Conservation (phyloP, 2,797 vertebrate species). For the Champsocephalus esox region DNA sequence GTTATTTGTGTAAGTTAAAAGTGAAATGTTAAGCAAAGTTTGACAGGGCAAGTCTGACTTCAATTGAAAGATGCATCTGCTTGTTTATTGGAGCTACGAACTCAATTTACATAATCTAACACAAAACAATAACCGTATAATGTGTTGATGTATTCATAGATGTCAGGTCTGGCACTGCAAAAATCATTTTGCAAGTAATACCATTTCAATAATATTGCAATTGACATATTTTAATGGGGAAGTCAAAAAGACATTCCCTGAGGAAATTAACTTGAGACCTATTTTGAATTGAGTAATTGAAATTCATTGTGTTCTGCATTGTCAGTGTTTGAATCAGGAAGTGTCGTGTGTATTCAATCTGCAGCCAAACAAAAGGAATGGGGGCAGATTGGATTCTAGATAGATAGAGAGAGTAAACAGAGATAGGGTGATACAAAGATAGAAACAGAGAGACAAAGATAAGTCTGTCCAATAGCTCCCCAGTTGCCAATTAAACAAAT, state of each 20-base stretch:
- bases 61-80: not conserved
- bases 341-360: slow-evolving; percentile 38
- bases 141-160: not conserved
- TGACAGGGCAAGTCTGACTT: not conserved
- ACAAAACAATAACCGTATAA: not conserved
- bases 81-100: not conserved
- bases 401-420: not conserved
- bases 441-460: slow-evolving; percentile 8
- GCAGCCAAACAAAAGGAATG: slow-evolving; percentile 16
- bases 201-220: not conserved
- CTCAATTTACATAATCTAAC: not conserved
- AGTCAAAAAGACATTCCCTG: slow-evolving; percentile 14
- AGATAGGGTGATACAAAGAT: not conserved
- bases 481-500: slow-evolving; percentile 59
- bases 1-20: too few relatives aligned
- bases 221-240: slow-evolving; percentile 11
- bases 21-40: not conserved
- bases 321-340: not conserved
- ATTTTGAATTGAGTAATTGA: slow-evolving; percentile 19
- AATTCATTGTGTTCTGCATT: slow-evolving; percentile 20
- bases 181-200: not conserved
- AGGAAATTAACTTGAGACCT: slow-evolving; percentile 25
- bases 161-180: slow-evolving; percentile 1
- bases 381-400: not conserved
- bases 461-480: slow-evolving; percentile 29